Base-by-base conservation (phyloP, 37 sponge, comb jelly and placozoan species). In the Sycon ciliatum region DNA sequence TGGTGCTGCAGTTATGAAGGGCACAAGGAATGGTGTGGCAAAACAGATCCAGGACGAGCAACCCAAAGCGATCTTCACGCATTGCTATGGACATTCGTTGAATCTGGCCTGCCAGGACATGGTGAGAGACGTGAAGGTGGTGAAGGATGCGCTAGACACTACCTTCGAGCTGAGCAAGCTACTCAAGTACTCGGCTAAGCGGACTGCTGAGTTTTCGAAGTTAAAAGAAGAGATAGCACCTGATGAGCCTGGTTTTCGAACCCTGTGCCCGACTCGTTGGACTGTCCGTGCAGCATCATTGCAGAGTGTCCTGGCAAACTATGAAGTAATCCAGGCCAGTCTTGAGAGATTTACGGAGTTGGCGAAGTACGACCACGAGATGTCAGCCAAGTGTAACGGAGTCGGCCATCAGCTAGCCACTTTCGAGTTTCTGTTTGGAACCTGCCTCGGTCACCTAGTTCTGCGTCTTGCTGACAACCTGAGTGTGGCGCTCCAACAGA, bases 11-110 rank as follows among this genome's bases (percentile, higher is more conserved):
- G 27, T 69, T 9, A 81, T 81, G 82, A 18, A 58, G 27, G 82
- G 82, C 13, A 9, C 35, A 28, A 65, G 18, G 28, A 22, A 31
- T 39, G 82, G 82, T 38, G 82, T 81, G 18, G 78, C 76, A 34
- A 57, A 36, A 38, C 6, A 38, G 36, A 11, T 76, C n/a, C 36
- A 32, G 56, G 28, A 55, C 9, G 76, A 74, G 16, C 70, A 81
- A 32, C 76, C 71, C 11, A 52, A 61, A 53, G 71, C 74, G 11
- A 27, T 80, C 4, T 72, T 38, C 11, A 38, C 81, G 13, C 68
- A 80, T 52, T 80, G 75, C 46, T 75, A 75, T 65, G 86, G 67
- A 49, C 81, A 85, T 80, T 66, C 78, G n/a, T 79, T 86, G 9
- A 86, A 81, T 52, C 66, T 86, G 22, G 79, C 75, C 35, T 78